Evolutionary conservation across 2,888 invertebrate species (phyloP).

Genomic region (Hydropsyche betteni): DNA sequence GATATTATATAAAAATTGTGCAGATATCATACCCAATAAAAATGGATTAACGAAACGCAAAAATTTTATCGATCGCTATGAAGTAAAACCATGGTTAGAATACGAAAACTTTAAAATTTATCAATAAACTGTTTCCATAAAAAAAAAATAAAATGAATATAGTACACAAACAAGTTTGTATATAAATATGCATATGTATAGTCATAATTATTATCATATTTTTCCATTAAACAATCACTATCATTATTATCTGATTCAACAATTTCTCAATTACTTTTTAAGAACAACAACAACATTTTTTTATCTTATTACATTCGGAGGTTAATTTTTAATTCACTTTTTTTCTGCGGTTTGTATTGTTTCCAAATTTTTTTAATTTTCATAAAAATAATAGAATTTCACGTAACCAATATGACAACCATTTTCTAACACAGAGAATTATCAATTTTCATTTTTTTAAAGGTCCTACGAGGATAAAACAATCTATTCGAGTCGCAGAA

Average conservation of each 20-base stretch:
- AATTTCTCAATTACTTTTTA: slow-evolving; percentile 50
- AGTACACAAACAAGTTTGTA: slow-evolving; percentile 51
- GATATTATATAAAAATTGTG: slow-evolving; percentile 35
- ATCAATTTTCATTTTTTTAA: slow-evolving; percentile 42
- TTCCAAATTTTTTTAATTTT: slow-evolving; percentile 46
- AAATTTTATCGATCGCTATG: slow-evolving; percentile 35
- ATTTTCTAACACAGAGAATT: slow-evolving; percentile 51
- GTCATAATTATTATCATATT: slow-evolving; percentile 48
- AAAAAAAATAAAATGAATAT: slow-evolving; percentile 52
- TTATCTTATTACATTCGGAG: slow-evolving; percentile 28
- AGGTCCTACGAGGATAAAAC: slow-evolving; percentile 46
- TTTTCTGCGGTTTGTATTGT: slow-evolving; percentile 33
- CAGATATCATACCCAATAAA: slow-evolving; percentile 34
- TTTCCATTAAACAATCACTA: slow-evolving; percentile 50
- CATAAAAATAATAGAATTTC: slow-evolving; percentile 28
- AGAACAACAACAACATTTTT: slow-evolving; percentile 52
- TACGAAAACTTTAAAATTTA: slow-evolving; percentile 44
- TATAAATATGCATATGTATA: slow-evolving; percentile 37
- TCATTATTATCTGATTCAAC: slow-evolving; percentile 51
- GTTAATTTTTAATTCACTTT: slow-evolving; percentile 12
- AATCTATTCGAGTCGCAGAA: slow-evolving; percentile 44
- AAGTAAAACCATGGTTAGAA: slow-evolving; percentile 45
- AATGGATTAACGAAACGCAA: slow-evolving; percentile 41
- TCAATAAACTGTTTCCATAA: slow-evolving; percentile 45
- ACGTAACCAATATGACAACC: slow-evolving; percentile 50